Base-by-base conservation (phyloP, 2,888 invertebrate species). In the Panorpa germanica region DNA sequence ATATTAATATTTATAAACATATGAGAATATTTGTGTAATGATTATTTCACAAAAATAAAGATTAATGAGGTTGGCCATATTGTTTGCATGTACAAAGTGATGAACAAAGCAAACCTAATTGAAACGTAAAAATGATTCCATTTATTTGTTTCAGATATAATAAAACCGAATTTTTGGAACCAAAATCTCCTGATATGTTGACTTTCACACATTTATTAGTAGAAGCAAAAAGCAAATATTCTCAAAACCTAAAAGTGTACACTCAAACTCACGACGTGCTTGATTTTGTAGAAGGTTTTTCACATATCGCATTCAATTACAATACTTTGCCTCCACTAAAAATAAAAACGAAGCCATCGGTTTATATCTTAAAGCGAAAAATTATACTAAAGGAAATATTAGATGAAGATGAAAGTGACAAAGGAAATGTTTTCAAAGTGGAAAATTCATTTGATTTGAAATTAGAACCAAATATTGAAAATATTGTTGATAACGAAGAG, bases 161-260 rank as follows among this genome's bases (percentile, higher is more conserved):
- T 43, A 90, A 90, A 53, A 70, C 70, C 35, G 88, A 90, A 57
- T 63, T 72, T 35, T 47, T 86, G 29, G 55, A 57, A 29, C 59
- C 67, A 13, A 72, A 62, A 15, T 59, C 63, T 41, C 53, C 65
- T 21, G 70, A 78, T 45, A 60, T 82, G 43, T 63, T 68, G 39
- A 55, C 61, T 33, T 88, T 70, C 44, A 75, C 81, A 3, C 81
- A 88, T 53, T 57, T 90, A 27, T 53, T 90, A 32, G 55, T 80
- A 17, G 86, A 85, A 59, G 78, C 76, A 1, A 82, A 76, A 50
- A 80, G 73, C 45, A 80, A 77, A 57, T 76, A 78, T 48, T 78
- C 77, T 1, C 54, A 68, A 5, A 73, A 68, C 39, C 58, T 83
- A 40, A 71, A 75, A 46, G 61, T 67, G 0, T 75, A 80, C 39